Percentiles rank a stretch among this genome's conserved stretches.
Conservation (phyloP, 1,140 invertebrate genomes). For the Cotesia chilonis region DNA sequence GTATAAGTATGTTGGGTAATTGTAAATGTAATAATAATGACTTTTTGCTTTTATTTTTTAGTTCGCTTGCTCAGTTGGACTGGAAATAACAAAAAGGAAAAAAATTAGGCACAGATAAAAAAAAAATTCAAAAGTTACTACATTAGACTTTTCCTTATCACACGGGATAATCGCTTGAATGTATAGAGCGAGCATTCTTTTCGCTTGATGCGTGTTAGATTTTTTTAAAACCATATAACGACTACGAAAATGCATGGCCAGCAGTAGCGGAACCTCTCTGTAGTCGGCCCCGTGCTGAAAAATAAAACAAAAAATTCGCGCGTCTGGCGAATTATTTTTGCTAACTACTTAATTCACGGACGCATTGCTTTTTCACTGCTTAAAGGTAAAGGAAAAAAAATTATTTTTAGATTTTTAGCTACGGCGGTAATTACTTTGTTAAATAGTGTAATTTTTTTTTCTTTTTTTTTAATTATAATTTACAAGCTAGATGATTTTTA, state of each 20-base stretch:
- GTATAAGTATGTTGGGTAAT: no score
- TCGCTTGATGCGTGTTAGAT: conserved; percentile 22
- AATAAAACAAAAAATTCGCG: conserved; percentile 14
- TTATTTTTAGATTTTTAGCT: no score
- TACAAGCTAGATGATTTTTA: no score
- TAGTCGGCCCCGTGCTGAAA: conserved; percentile 27
- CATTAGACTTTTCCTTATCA: conserved; percentile 24
- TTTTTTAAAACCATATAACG: not conserved
- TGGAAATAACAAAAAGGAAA: not conserved
- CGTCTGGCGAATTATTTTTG: conserved; percentile 9
- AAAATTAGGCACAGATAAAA: not conserved
- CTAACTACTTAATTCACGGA: not conserved
- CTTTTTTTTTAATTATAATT: no score
- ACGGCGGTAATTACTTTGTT: no score
- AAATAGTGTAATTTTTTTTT: no score
- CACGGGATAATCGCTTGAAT: conserved; percentile 20
- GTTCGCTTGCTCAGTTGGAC: not conserved
- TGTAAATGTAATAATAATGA: no score
- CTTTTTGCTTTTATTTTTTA: no score
- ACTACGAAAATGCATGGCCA: conserved; percentile 28
- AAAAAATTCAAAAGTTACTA: not conserved
- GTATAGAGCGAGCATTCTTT: conserved; percentile 22
- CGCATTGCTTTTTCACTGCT: not conserved
- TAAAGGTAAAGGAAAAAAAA: no score
- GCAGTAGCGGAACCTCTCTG: conserved; percentile 22